Base-by-base conservation (phyloP, 2,113 vertebrate genomes). In the Sylvilagus bachmani region DNA sequence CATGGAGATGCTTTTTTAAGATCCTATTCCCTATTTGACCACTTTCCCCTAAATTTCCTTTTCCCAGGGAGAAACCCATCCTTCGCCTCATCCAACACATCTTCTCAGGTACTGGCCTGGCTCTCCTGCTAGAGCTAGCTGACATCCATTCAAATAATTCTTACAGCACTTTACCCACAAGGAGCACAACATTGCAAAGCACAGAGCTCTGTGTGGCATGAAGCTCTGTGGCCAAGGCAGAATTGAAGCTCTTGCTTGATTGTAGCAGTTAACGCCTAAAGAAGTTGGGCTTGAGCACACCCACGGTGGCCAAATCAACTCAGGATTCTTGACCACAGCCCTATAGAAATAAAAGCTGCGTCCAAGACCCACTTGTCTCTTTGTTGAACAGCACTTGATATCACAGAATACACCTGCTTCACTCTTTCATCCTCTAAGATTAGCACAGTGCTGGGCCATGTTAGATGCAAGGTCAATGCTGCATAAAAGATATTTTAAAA, bases 1-100 rank as follows among this genome's bases (percentile, higher is more conserved):
- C 21, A 8, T 11, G 29, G 10, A 5, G 36, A 24, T 6, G 0
- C 5, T 77, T 44, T 44, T 25, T 22, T 3, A 58, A 31, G 12
- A 0, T 14, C 29, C 14, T 16, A 0, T 33, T 75, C 17, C 2
- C 10, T 33, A 10, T 51, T 27, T 25, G 44, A 89, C 19, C 7
- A 25, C n/a, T 58, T 22, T 29, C 38, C 7, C 29, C 25, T 55
- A 33, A n/a, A 16, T 77, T 36, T 17, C 11, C 70, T 51, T 38
- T 13, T 36, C 58, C 33, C 49, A 33, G 36, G 17, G 78, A 87
- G 36, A 74, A 69, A 36, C 14, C 16, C 11, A 24, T 58, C 27
- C 38, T 25, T 2, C 6, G 7, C 7, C 29, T 77, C 16, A 90
- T 27, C n/a, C 7, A 84, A 7, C 14, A 1, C 38, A 75, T 17